Percentiles rank a stretch among this genome's conserved stretches.
phyloP scores from a whole-genome alignment of 2,888 invertebrate species.

The Opisthograptis luteolata region DNA sequence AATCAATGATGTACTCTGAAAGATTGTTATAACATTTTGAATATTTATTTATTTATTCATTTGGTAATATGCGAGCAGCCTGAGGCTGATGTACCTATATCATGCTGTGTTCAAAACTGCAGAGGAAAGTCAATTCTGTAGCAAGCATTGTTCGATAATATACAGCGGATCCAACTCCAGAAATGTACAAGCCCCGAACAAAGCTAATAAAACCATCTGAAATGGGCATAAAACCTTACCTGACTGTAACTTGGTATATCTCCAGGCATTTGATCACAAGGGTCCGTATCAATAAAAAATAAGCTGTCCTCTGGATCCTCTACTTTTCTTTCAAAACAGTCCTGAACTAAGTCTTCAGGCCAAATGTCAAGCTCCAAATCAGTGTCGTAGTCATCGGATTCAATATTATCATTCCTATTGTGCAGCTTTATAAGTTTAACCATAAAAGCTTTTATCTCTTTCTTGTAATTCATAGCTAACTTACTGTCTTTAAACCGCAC shows the following conservation, averaged over 20 bases:
- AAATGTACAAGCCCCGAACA: too few species aligned
- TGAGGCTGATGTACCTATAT: too few species aligned
- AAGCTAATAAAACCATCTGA: too few species aligned
- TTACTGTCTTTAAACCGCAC: slow-evolving; percentile 74
- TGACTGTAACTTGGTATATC: slow-evolving; percentile 68
- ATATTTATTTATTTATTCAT: too few species aligned
- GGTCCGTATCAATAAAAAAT: slow-evolving; percentile 75
- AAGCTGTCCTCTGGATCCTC: slow-evolving; percentile 53
- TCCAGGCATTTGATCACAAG: slow-evolving; percentile 46
- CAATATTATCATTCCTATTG: slow-evolving; percentile 48
- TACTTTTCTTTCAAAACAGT: slow-evolving; percentile 33
- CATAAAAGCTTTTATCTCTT: slow-evolving; percentile 76
- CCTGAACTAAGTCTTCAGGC: slow-evolving; percentile 66
- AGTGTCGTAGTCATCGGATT: slow-evolving; percentile 61
- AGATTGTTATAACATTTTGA: slow-evolving; percentile 13
- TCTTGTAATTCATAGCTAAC: slow-evolving; percentile 72
- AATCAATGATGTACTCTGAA: slow-evolving; percentile 73
- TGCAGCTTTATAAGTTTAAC: slow-evolving; percentile 67
- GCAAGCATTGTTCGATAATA: too few species aligned
- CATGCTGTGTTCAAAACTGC: too few species aligned
- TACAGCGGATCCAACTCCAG: too few species aligned
- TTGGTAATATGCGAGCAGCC: too few species aligned
- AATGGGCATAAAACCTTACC: slow-evolving; percentile 44
- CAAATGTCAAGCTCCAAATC: slow-evolving; percentile 71
- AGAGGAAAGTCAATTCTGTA: too few species aligned